These are phyloP conservation scores for Andrena camellia DNA, from an alignment of 2,888 invertebrate genomes.

Conservation along the genomic window DNA sequence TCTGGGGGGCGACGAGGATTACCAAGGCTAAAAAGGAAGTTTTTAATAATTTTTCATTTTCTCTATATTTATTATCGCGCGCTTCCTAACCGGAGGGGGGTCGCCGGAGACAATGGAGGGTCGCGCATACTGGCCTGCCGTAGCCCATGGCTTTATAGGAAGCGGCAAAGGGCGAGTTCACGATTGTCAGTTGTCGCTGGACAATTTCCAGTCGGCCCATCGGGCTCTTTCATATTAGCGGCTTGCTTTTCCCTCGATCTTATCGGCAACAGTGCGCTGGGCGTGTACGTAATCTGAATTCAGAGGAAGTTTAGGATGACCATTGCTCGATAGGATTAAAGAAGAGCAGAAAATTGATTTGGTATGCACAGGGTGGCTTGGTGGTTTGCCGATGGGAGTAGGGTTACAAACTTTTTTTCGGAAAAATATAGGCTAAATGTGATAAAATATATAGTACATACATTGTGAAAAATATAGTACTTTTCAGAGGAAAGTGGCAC, in stretches of 20 bases:
- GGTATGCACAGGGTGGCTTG: no score
- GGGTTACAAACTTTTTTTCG: no score
- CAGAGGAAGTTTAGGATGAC: not conserved
- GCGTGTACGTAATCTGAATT: slow-evolving; percentile 22
- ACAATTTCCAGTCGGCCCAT: slow-evolving; percentile 80
- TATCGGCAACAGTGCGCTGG: slow-evolving; percentile 37
- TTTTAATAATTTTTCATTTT: slow-evolving; percentile 86
- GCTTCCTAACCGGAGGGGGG: slow-evolving; percentile 83
- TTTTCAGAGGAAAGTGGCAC: no score
- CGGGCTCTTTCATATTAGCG: slow-evolving; percentile 47
- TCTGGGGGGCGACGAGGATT: slow-evolving; percentile 84
- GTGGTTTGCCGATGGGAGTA: no score
- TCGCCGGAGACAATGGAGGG: slow-evolving; percentile 82
- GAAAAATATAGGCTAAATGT: no score
- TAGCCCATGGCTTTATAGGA: slow-evolving; percentile 61
- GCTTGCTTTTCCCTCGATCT: slow-evolving; percentile 62
- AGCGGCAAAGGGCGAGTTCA: slow-evolving; percentile 71
- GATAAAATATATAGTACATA: no score
- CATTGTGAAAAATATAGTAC: no score
- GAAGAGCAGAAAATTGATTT: no score
- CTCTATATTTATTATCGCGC: slow-evolving; percentile 85
- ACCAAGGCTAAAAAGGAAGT: slow-evolving; percentile 85
- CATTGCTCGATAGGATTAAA: not conserved
- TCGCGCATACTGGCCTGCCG: slow-evolving; percentile 67
- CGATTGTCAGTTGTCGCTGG: slow-evolving; percentile 78